Base-by-base conservation (phyloP, 2,888 invertebrate species). In the Tuberolachnus salignus region DNA sequence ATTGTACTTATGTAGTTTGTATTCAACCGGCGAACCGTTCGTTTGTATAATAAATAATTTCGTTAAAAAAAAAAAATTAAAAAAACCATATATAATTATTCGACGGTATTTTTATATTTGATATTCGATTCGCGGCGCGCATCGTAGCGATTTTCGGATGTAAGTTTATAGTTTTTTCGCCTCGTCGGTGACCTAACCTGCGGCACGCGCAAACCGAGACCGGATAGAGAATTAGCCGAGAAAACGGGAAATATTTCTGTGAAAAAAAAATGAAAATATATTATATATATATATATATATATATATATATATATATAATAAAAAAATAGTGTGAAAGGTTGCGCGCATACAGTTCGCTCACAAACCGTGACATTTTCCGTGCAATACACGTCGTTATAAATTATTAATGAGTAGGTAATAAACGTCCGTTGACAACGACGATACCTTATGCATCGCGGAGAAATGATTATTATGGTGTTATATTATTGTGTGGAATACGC, bases 341-440 rank as follows among this genome's bases (percentile, higher is more conserved):
- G 6, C 57, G 14, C n/a, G 61, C 63, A 42, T n/a, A 14, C 49
- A 21, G 26, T 46, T 19, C 26, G 44, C 26, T 64, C 57, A 19
- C 46, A 23, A 55, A 55, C 66, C 55, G 55, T 74, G 66, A 57
- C 75, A 57, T 75, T 75, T 75, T 75, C 66, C 6, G 75, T n/a
- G 44, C 44, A 16, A 19, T 61, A 42, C 61, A 19, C 73, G 51
- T 64, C 64, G 23, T 46, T n/a, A 75, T 75, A 75, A 55, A 75
- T 75, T 75, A 75, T 75, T 75, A 57, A 75, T 67, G 57, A 75
- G 72, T 46, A 16, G 14, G 16, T 53, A 57, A 75, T 74, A 74
- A 46, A 57, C 34, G 75, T 44, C 53, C 55, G 61, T 46, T 14
- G 63, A 63, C 44, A 6, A 6, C 34, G 34, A 6, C 34, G 34